Evolutionary conservation across 2,113 vertebrate genomes (phyloP), one percentile per base, ranked within the genome.

Genomic region (Acinonyx jubatus): DNA sequence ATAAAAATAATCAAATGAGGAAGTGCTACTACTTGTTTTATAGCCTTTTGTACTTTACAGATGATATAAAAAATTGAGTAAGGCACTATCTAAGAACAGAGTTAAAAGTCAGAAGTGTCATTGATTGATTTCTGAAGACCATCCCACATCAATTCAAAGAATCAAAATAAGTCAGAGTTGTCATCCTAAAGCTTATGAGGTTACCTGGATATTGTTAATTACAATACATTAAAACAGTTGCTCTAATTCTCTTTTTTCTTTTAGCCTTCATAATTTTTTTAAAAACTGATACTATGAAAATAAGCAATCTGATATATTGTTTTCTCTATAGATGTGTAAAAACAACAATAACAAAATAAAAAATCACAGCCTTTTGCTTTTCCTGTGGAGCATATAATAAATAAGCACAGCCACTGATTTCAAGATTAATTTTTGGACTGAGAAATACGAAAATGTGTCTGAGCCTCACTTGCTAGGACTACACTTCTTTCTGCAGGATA

Each of bases 21-120:
- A 96, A 36, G 50, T 89, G 19, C 12, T 89, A 48, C 18, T 21
- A 76, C 41, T 93, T 36, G 48, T 45, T 95, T 97, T 92, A 97
- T 94, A 80, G 55, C 36, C 52, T 61, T 93, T 93, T 89, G 27
- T 88, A 82, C 55, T 96, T 91, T 76, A 52, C 0, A 61, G 73
- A 69, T 57, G 71, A 27, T 80, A 76, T 94, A 93, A 97, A 97
- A 97, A 76, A 81, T 89, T 41, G 82, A 97, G 25, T 52, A 88
- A 91, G 73, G 29, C 10, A 92, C 68, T 94, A 45, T 74, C 55
- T 41, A 82, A 95, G 71, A 96, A 88, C 29, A 76, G 52, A 96
- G 36, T 29, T 87, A 94, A 97, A 96, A 98, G 93, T 93, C 78
- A 97, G 12, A 94, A 76, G 13, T 81, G 80, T 50, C 89, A 89